Conservation (phyloP, 2,888 invertebrate species). For the Leucophenga maculata region DNA sequence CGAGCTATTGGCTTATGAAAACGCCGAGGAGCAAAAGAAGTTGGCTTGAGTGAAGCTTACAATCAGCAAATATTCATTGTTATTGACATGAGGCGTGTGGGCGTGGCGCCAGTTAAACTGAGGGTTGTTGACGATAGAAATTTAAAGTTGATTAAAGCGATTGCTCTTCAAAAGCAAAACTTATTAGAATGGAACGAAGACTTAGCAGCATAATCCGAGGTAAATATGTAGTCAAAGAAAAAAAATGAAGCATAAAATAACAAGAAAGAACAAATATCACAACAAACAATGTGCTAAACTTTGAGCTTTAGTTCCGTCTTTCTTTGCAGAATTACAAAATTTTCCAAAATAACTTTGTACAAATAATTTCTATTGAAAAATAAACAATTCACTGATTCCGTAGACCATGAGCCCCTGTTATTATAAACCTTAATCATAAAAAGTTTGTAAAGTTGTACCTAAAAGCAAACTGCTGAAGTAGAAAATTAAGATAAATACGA, state of each 20-base stretch:
- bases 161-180: background rate
- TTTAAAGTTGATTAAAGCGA: constrained; percentile 1
- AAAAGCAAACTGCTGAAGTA: constrained; percentile 64
- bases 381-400: no score
- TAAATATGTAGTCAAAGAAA: background rate
- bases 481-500: constrained; percentile 65
- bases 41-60: constrained; percentile 12
- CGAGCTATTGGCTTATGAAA: constrained; percentile 74
- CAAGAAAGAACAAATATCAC: background rate
- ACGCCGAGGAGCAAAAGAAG: constrained; percentile 37
- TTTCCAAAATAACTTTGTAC: no score
- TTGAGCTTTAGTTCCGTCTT: background rate
- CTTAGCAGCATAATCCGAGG: background rate
- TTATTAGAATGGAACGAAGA: background rate
- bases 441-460: constrained; percentile 51
- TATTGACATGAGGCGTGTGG: constrained; percentile 36
- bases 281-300: constrained; percentile 8
- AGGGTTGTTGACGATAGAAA: background rate
- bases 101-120: constrained; percentile 11
- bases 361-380: no score
- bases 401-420: background rate
- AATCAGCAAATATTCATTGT: constrained; percentile 40
- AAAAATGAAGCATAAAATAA: background rate
- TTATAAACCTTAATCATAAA: constrained; percentile 14
- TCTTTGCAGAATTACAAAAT: no score